These are phyloP conservation scores for Poecile montanus DNA, from an alignment of 2,797 vertebrate genomes.

Conservation along the genomic window DNA sequence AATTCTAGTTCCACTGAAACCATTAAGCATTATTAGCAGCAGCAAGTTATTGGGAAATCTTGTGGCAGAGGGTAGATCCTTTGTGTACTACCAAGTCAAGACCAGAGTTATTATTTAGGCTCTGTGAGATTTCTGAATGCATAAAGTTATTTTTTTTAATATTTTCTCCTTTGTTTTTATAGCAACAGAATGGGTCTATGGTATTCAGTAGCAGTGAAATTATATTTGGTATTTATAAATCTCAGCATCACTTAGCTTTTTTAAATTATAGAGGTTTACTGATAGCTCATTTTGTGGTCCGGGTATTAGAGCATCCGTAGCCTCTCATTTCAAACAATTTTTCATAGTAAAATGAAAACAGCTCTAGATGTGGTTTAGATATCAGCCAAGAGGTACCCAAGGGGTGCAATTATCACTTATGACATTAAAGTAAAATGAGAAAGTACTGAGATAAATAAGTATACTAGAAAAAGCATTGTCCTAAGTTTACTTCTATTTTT, in stretches of 20 bases:
- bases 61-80: background rate
- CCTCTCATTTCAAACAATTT: constrained; percentile 13
- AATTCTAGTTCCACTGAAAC: background rate
- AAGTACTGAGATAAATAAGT: background rate
- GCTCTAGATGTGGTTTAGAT: background rate
- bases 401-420: constrained; percentile 31
- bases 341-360: constrained; percentile 15
- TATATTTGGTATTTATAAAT: background rate
- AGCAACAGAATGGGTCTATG: background rate
- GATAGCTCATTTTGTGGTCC: background rate
- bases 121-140: background rate
- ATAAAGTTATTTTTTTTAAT: background rate
- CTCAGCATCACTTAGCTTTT: background rate
- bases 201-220: background rate
- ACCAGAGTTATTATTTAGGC: background rate
- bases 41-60: background rate
- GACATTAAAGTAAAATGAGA: background rate
- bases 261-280: background rate
- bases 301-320: background rate
- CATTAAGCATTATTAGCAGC: background rate
- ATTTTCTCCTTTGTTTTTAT: background rate
- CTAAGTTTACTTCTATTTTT: background rate
- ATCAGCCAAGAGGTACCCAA: constrained; percentile 1
- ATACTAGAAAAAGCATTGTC: background rate
- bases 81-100: background rate